Evolutionary conservation across 1,140 invertebrate species (phyloP).

Genomic region (Metaphire vulgaris): DNA sequence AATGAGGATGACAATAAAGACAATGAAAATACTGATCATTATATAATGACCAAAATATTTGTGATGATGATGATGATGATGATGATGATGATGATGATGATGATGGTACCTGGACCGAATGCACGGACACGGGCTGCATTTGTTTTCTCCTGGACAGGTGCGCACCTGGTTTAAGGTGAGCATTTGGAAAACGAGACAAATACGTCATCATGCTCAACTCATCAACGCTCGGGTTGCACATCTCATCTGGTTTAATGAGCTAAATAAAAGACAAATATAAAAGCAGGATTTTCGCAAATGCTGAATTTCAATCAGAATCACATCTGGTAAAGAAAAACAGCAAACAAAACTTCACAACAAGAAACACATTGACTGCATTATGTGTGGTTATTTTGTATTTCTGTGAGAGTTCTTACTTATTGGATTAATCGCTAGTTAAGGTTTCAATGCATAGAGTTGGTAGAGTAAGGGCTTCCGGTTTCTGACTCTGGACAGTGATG

Average conservation of each 20-base stretch:
- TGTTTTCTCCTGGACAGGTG: slow-evolving; percentile 71
- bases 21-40: too few relatives aligned
- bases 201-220: slow-evolving; percentile 97
- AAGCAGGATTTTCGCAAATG: background rate
- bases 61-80: too few relatives aligned
- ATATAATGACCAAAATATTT: too few relatives aligned
- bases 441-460: too few relatives aligned
- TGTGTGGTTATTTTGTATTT: background rate
- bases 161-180: slow-evolving; percentile 74
- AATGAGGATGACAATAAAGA: background rate
- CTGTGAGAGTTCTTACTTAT: too few relatives aligned
- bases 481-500: too few relatives aligned
- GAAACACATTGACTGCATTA: background rate
- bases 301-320: background rate
- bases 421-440: too few relatives aligned
- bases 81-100: too few relatives aligned
- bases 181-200: slow-evolving; percentile 82
- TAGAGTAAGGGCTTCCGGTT: too few relatives aligned
- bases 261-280: slow-evolving; percentile 47
- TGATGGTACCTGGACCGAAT: slow-evolving; percentile 63
- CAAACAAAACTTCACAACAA: background rate
- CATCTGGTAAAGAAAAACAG: background rate
- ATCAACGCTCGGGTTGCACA: slow-evolving; percentile 86
- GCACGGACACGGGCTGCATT: slow-evolving; percentile 75
- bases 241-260: slow-evolving; percentile 84